Percentiles rank a stretch among this genome's conserved stretches.
phyloP scores from a whole-genome alignment of 2,113 vertebrate species.

The Pantherophis guttatus region DNA sequence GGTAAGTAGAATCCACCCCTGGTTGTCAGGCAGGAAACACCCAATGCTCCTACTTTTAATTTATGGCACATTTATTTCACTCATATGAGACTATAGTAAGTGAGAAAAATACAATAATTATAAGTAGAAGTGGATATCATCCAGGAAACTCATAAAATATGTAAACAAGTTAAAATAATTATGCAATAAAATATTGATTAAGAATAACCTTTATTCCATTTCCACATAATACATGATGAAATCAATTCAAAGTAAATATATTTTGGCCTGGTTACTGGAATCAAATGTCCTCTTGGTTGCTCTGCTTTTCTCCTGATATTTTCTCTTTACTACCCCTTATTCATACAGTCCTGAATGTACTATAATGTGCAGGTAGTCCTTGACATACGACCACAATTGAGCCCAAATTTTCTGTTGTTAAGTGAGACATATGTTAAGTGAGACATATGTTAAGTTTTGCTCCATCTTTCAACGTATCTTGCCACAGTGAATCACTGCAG shows the following conservation, averaged over 20 bases:
- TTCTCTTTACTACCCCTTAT: background rate
- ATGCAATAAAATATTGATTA: background rate
- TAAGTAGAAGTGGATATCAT: background rate
- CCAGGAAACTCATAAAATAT: background rate
- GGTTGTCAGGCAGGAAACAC: background rate
- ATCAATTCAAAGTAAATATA: background rate
- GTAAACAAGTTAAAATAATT: background rate
- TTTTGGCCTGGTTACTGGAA: background rate
- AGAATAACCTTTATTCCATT: background rate
- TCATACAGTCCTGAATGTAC: background rate
- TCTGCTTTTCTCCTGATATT: background rate
- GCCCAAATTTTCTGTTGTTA: too few relatives aligned
- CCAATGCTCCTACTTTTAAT: background rate
- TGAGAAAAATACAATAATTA: background rate
- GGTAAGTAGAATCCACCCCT: too few relatives aligned
- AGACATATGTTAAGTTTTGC: too few relatives aligned
- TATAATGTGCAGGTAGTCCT: too few relatives aligned
- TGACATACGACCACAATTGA: too few relatives aligned
- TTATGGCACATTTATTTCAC: background rate
- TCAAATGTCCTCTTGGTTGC: background rate
- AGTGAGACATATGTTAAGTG: too few relatives aligned
- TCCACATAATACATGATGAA: background rate
- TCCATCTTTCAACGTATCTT: too few relatives aligned
- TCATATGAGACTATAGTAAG: background rate
- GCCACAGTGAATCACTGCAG: too few relatives aligned